Base-by-base conservation (phyloP, 2,797 vertebrate genomes). In the Triplophysa yarkandensis region DNA sequence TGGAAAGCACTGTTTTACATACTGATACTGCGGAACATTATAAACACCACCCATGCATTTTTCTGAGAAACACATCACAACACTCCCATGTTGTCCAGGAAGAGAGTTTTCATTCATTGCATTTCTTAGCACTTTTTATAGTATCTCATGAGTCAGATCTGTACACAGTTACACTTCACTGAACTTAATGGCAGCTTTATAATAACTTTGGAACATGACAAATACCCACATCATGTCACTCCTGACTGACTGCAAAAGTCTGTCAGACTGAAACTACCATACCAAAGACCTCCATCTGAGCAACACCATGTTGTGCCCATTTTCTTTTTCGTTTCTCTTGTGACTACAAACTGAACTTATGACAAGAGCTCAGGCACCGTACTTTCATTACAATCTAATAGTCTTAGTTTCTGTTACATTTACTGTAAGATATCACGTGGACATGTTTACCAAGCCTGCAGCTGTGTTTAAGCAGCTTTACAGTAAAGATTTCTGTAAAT, bases 151-250 rank as follows among this genome's bases (percentile, higher is more conserved):
- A 30, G 46, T 64, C 32, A 54, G 23, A 30, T 44, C 25, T 55
- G 36, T 57, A 43, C 25, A 44, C 14, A 5, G 36, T 44, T 36
- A 30, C 61, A 57, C 27, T 55, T 65, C 48, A 57, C n/a, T 57
- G n/a, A 65, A 46, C 21, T 61, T 50, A 65, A 27, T 65, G 71
- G 71, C 50, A 65, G 50, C 27, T 46, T 66, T 66, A 74, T 55
- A 34, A 74, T 57, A 27, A 65, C 16, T 34, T 66, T 10, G 23
- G 19, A 46, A 27, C 28, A 55, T 66, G 50, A 57, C 27, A 66
- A 74, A 74, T 27, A 65, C 32, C 50, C 50, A 9, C 65, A 27
- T 48, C 61, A 25, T 14, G 39, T 7, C n/a, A 65, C 71, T 55
- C 61, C 61, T 65, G 23, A 46, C 23, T 5, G 1, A 16, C 1